Percentiles rank a stretch among this genome's conserved stretches.
phyloP scores from a whole-genome alignment of 1,140 invertebrate species.

The Schlechtendalia chinensis region DNA sequence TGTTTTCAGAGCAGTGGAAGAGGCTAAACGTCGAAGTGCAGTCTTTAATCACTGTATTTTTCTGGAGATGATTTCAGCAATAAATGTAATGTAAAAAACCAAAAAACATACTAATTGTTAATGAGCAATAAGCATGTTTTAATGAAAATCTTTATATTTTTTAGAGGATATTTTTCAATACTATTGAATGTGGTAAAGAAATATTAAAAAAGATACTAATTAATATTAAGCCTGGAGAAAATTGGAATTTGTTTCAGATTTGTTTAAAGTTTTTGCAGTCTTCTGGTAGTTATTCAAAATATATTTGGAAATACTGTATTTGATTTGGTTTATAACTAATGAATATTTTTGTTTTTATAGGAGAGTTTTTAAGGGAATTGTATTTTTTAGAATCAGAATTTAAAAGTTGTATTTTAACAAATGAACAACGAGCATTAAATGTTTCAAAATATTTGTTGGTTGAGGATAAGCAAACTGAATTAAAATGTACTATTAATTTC shows the following conservation, averaged over 20 bases:
- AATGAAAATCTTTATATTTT: background rate
- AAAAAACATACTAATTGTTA: background rate
- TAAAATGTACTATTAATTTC: conserved; percentile 60
- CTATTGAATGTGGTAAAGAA: conserved; percentile 43
- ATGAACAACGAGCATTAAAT: conserved; percentile 45
- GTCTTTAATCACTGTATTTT: conserved; percentile 39
- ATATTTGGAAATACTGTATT: background rate
- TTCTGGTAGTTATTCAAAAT: conserved; percentile 58
- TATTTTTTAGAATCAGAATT: conserved; percentile 65
- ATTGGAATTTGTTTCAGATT: conserved; percentile 70
- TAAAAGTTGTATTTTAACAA: conserved; percentile 51
- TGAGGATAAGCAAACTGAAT: conserved; percentile 57
- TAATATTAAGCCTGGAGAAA: conserved; percentile 60
- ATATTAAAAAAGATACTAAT: conserved; percentile 35
- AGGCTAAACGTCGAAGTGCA: conserved; percentile 39
- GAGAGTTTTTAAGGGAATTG: conserved; percentile 63
- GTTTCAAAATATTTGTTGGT: conserved; percentile 55
- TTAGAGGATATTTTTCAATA: conserved; percentile 31
- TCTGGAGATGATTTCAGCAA: conserved; percentile 24
- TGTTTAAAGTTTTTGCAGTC: conserved; percentile 70
- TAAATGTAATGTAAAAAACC: conserved; percentile 20
- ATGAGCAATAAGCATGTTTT: too few relatives aligned
- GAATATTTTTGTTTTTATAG: too few relatives aligned
- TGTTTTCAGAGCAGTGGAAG: conserved; percentile 33
- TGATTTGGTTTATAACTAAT: background rate